Evolutionary conservation across 2,113 vertebrate genomes (phyloP).

Genomic region (Halichoerus grypus): DNA sequence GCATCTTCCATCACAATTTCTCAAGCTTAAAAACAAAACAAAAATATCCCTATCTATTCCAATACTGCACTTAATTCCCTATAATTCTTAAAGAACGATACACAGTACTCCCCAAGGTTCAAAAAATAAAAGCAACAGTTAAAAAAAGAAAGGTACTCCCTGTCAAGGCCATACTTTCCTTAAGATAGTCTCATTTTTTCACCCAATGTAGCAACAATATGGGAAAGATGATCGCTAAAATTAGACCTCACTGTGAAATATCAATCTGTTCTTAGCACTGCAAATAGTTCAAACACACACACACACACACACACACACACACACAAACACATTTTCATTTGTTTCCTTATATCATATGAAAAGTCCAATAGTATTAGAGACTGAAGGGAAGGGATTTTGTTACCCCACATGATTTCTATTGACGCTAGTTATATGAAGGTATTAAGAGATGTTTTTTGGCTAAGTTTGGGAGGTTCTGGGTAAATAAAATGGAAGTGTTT

Average conservation of each 20-base stretch:
- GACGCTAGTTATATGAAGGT: not conserved
- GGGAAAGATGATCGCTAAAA: conserved; percentile 46
- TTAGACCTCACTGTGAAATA: conserved; percentile 33
- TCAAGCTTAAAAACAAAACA: conserved; percentile 73
- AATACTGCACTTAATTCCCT: conserved; percentile 53
- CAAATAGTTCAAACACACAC: conserved; percentile 10
- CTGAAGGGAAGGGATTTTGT: not conserved
- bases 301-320: not conserved
- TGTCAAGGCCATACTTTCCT: not conserved
- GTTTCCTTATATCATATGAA: not conserved
- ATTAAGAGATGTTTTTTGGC: not conserved
- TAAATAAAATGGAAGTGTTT: not conserved
- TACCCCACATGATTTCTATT: not conserved
- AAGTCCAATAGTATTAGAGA: not conserved
- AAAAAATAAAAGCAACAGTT: conserved; percentile 12
- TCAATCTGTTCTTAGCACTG: conserved; percentile 49
- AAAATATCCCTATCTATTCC: conserved; percentile 50
- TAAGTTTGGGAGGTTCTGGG: not conserved
- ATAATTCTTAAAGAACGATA: conserved; percentile 25
- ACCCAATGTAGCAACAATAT: not conserved
- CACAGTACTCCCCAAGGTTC: not conserved
- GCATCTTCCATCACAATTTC: conserved; percentile 56
- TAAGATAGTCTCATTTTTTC: not conserved
- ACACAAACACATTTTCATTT: conserved; percentile 9
- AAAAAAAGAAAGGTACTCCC: not conserved